phyloP scores from a whole-genome alignment of 2,797 vertebrate genomes.

The Chromis chromis region DNA sequence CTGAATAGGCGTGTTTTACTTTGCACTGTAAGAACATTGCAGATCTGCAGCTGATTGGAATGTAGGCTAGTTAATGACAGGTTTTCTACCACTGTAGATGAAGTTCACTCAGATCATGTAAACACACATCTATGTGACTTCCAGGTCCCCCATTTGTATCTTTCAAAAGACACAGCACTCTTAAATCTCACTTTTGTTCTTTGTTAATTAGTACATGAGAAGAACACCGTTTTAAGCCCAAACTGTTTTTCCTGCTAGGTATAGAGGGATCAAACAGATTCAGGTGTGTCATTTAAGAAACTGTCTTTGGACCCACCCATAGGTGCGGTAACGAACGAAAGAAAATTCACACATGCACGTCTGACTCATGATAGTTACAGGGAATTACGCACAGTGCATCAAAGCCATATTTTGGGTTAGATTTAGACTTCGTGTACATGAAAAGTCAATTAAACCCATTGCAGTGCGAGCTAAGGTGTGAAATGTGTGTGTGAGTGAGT shows the following conservation, averaged over 20 bases:
- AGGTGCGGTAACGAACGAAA: conserved; percentile 10
- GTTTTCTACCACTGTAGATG: neutral
- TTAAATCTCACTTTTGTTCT: conserved; percentile 12
- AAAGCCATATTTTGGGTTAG: conserved; percentile 14
- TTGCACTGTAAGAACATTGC: neutral
- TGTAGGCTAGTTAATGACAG: neutral
- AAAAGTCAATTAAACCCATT: neutral
- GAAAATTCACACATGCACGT: neutral
- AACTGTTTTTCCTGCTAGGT: neutral
- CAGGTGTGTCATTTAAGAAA: conserved; percentile 17
- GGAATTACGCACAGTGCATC: neutral
- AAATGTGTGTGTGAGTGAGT: neutral
- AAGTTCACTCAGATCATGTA: neutral
- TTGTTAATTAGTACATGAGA: conserved; percentile 8
- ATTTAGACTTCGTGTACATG: neutral
- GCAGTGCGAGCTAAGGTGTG: neutral
- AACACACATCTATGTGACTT: neutral
- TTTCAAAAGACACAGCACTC: neutral
- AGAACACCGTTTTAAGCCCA: neutral
- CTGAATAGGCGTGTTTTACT: neutral
- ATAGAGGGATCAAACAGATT: neutral
- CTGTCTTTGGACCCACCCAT: neutral
- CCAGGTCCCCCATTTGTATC: neutral
- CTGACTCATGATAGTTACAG: conserved; percentile 1
- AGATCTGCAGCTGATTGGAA: neutral